A percentile compares a stretch with the other conserved stretches of the same genome.
These are phyloP conservation scores for Ormyrus nitidulus DNA, from an alignment of 2,888 invertebrate species.

Conservation along the genomic window DNA sequence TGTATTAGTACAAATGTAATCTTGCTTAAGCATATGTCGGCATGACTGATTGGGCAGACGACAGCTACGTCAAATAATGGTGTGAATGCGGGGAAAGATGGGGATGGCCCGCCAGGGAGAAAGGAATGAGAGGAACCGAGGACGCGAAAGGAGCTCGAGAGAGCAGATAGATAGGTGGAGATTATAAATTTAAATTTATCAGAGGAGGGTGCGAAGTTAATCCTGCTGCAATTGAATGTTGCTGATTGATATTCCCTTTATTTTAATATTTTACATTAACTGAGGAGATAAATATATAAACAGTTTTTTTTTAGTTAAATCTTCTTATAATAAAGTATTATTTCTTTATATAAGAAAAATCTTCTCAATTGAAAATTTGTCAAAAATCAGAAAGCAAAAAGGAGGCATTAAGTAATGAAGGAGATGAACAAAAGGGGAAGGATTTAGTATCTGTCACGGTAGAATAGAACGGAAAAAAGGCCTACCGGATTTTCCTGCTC, in stretches of 20 bases:
- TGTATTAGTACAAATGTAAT: conserved; percentile 74
- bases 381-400: neutral
- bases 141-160: neutral
- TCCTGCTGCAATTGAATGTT: neutral
- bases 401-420: neutral
- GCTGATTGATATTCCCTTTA: neutral
- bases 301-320: no score
- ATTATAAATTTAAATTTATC: conserved; percentile 23
- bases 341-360: no score
- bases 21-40: conserved; percentile 74
- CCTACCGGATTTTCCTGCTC: conserved; percentile 25
- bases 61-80: conserved; percentile 71
- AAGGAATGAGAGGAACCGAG: neutral
- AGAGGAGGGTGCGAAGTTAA: neutral
- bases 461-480: neutral
- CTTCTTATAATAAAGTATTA: no score
- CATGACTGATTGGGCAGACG: conserved; percentile 71
- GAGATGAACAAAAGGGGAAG: neutral
- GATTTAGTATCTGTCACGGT: neutral
- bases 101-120: neutral
- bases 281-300: no score
- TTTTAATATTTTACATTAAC: neutral
- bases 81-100: conserved; percentile 31
- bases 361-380: neutral
- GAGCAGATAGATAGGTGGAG: conserved; percentile 7